phyloP scores from a whole-genome alignment of 2,113 vertebrate species.

The Lophotis ruficrista region DNA sequence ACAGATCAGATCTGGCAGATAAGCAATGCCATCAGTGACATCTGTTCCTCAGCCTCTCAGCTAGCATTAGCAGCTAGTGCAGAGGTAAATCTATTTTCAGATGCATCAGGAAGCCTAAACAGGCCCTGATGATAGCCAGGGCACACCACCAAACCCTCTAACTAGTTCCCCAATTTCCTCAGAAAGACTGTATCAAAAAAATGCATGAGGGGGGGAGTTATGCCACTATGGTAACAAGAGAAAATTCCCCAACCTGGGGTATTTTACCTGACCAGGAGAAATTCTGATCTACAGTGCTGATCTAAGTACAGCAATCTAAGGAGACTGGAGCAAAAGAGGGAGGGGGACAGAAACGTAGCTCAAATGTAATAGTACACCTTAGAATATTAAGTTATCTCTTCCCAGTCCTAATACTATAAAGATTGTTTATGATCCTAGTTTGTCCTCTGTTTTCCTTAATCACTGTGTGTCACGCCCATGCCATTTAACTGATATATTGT shows the following conservation, averaged over 20 bases:
- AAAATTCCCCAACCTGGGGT: background rate
- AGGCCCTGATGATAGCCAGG: background rate
- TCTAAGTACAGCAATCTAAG: background rate
- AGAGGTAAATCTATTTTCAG: background rate
- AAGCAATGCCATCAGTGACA: background rate
- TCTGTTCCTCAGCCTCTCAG: background rate
- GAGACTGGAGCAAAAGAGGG: background rate
- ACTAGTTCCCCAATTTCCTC: background rate
- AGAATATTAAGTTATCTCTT: background rate
- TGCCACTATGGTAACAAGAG: background rate
- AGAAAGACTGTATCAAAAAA: background rate
- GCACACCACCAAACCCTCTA: background rate
- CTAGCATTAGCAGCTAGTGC: background rate
- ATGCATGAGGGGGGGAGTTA: background rate
- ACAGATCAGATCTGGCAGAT: background rate
- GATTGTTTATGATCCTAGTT: background rate
- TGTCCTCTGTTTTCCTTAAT: background rate
- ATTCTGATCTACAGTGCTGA: background rate
- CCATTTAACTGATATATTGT: background rate
- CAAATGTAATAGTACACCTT: background rate
- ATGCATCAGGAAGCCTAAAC: background rate
- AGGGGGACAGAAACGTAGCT: fast-evolving
- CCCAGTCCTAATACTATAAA: background rate
- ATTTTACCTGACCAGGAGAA: background rate
- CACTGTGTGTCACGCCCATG: background rate